These are phyloP conservation scores for Enteromius radiatus DNA, from an alignment of 2,797 vertebrate species.

Conservation along the genomic window DNA sequence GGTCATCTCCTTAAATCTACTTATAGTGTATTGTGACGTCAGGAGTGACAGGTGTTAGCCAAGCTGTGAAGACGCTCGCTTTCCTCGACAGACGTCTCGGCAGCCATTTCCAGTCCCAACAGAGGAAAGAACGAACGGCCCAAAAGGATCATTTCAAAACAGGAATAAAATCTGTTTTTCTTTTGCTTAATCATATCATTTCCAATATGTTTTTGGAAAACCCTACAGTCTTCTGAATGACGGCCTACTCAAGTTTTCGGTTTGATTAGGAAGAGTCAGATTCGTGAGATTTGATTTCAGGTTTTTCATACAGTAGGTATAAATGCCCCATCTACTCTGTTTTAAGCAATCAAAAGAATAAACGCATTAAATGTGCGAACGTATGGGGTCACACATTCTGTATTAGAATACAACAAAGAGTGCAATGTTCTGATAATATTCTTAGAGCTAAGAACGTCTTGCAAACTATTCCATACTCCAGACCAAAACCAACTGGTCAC, in stretches of 20 bases:
- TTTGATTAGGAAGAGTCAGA: not conserved
- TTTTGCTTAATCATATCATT: not conserved
- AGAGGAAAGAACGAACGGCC: not conserved
- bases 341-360: not conserved
- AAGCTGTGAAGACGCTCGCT: not conserved
- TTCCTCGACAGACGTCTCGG: not conserved
- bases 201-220: not conserved
- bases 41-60: not conserved
- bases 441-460: not conserved
- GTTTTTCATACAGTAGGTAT: not conserved
- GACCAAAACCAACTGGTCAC: not conserved
- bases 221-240: not conserved
- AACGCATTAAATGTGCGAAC: not conserved
- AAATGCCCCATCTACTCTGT: not conserved
- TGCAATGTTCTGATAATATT: not conserved
- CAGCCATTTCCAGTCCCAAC: not conserved
- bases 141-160: not conserved
- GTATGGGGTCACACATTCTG: too few species aligned
- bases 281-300: not conserved
- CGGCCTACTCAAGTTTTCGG: too few species aligned
- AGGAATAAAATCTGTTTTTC: not conserved
- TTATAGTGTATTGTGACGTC: not conserved
- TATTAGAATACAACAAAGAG: not conserved
- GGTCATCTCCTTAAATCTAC: conserved; percentile 41
- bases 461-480: not conserved